Conservation (phyloP, 35 echinoderm and acorn worm species). For the Ophioderma brevispina region DNA sequence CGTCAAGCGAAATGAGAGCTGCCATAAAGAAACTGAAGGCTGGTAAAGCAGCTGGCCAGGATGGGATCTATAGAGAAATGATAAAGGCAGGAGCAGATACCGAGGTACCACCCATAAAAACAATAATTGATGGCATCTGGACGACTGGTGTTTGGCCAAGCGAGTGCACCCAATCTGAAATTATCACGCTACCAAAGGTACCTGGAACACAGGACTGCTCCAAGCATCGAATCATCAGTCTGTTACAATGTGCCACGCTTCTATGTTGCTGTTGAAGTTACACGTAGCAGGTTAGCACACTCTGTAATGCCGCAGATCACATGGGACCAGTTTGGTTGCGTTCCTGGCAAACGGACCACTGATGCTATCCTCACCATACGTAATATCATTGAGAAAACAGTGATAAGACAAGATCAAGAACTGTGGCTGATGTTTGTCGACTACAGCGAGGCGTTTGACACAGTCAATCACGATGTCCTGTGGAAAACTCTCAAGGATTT, state of each 20-base stretch:
- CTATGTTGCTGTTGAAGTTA: constrained; percentile 33
- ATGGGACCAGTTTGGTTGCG: constrained; percentile 19
- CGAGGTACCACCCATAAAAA: constrained; percentile 41
- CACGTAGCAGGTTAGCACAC: constrained; percentile 30
- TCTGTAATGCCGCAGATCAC: constrained; percentile 42
- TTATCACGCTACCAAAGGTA: constrained; percentile 1
- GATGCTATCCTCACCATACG: constrained; percentile 17
- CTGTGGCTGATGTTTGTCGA: constrained; percentile 47
- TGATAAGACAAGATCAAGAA: constrained; percentile 59
- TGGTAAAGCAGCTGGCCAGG: constrained; percentile 33
- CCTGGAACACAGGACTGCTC: constrained; percentile 42
- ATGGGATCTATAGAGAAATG: constrained; percentile 49
- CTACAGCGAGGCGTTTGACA: constrained; percentile 15
- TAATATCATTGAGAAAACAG: constrained; percentile 48
- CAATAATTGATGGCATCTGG: constrained; percentile 53
- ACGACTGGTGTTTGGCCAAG: constrained; percentile 38
- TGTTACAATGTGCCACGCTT: constrained; percentile 44
- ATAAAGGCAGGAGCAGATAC: constrained; percentile 43
- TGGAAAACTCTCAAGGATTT: constrained; percentile 26
- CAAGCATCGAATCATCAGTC: constrained; percentile 49
- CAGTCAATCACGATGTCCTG: constrained; percentile 20
- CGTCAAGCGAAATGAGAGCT: constrained; percentile 30
- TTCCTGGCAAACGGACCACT: constrained; percentile 35
- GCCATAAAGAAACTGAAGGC: constrained; percentile 22
- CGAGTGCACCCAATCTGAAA: constrained; percentile 50